Evolutionary conservation across 2,113 vertebrate species (phyloP), one percentile per base, ranked within the genome.

Genomic region (Chrysemys picta): DNA sequence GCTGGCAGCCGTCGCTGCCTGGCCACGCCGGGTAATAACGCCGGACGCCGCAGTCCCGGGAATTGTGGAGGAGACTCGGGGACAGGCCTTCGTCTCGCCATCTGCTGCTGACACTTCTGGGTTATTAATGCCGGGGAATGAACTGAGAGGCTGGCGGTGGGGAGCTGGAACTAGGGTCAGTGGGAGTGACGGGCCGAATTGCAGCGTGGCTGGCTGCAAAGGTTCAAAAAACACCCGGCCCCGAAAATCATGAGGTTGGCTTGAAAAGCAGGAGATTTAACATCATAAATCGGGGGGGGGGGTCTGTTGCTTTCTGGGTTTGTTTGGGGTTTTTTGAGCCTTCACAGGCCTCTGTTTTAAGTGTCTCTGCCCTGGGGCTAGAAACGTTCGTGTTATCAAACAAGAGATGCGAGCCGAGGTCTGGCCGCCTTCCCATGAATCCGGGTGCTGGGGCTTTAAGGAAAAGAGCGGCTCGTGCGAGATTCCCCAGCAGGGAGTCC

Each of bases 71-170:
- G 93, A 87, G 94, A 72, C 65, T 47, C 2, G 87, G 94, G 97
- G 88, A 79, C 42, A 57, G 0, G 54, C 85, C 92, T 89, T 91
- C 52, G 35, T 96, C 94, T 92, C 94, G 72, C 97, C 97, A 97
- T 97, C 97, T 97, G 97, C 96, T 95, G 96, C 94, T 90, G 94
- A 85, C 96, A 96, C 95, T 96, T 85, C 96, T 95, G 96, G 89
- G 94, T 97, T 96, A 97, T 97, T 95, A 97, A 97, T 92, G 92
- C 85, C 89, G 24, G 93, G 87, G 82, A 95, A 91, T 92, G 89
- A 93, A 82, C 47, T 80, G 80, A 85, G 90, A 85, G 81, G 25
- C 7, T 13, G 35, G n/a, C 13, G 57, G 65, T 80, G 82, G 92
- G 89, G 57, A 90, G 31, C 31, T 31, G 59, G 31, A 6, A 5